Percentiles rank a stretch among this genome's conserved stretches.
Conservation (phyloP, 92 coral and sea anemone genomes). For the Desmophyllum pertusum region DNA sequence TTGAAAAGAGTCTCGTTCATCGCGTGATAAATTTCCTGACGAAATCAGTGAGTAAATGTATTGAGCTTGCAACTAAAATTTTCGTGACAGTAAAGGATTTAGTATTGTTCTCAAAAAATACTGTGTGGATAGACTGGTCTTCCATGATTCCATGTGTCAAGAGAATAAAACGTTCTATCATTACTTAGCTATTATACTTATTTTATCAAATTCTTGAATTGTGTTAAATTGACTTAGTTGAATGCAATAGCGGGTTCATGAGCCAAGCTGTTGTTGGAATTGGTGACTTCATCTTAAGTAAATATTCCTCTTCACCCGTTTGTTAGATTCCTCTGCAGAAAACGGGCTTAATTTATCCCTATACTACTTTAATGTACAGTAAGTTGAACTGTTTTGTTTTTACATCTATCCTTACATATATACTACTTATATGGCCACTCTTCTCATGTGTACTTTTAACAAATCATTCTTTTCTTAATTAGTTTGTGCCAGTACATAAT, state of each 20-base stretch:
- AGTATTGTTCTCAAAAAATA: background rate
- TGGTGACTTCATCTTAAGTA: background rate
- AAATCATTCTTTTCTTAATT: no score
- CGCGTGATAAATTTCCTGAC: slow-evolving; percentile 90
- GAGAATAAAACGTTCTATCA: no score
- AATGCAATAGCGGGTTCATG: background rate
- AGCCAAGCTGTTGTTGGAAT: background rate
- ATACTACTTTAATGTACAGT: background rate
- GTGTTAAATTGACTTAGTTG: background rate
- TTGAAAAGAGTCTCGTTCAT: slow-evolving; percentile 86
- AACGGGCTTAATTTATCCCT: background rate
- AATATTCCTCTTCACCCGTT: background rate
- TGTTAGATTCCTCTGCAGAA: background rate
- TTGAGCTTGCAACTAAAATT: background rate
- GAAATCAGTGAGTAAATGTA: background rate
- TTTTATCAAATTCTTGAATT: no score
- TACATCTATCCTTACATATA: no score
- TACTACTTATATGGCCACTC: no score
- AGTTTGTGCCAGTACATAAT: no score
- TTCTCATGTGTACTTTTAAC: no score
- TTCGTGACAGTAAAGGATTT: no score
- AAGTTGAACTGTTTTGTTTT: no score
- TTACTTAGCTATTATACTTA: background rate
- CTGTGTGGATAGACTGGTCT: background rate
- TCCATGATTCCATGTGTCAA: background rate